Base-by-base conservation (phyloP, 1,140 invertebrate genomes). In the Trichonephila clavata region DNA sequence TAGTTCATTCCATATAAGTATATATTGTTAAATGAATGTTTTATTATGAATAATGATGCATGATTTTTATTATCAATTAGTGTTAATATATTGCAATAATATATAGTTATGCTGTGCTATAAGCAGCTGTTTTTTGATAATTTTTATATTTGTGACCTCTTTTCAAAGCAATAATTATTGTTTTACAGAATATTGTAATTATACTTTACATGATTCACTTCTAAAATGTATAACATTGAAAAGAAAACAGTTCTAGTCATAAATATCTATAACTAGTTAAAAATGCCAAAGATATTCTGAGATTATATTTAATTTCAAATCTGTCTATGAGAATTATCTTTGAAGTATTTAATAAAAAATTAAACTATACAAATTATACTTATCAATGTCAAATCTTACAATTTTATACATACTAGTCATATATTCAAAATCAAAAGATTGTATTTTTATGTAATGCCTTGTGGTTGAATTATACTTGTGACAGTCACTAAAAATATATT, bases 371-470 rank as follows among this genome's bases (percentile, higher is more conserved):
- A 32, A 32, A 18, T 18, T 18, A 20, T 20, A 27, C 27, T 32
- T 77, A 6, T 18, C 16, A 77, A 18, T 77, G 24, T 32, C 32
- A 77, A 77, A 39, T 77, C 18, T 32, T 77, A 77, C 27, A 77
- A 18, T 77, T 32, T 27, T 39, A 77, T 32, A 32, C 32, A 27
- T 77, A 77, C 27, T 32, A 50, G 27, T 77, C 27, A 18, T 77
- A 39, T 20, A 77, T 13, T 32, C 27, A 77, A 77, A 77, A 77
- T 77, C 68, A 77, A 77, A 77, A 77, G 16, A 77, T 77, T 32
- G 71, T 18, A 68, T 24, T 68, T 68, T 68, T 32, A 39, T 32
- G 71, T 77, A 77, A 20, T 77, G 71, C 71, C 71, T 77, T 77
- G 6, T 32, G 6, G 4, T 39, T 20, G 5, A 77, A 16, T 14